Conservation (phyloP, 2,113 vertebrate genomes). For the Atractosteus spatula region DNA sequence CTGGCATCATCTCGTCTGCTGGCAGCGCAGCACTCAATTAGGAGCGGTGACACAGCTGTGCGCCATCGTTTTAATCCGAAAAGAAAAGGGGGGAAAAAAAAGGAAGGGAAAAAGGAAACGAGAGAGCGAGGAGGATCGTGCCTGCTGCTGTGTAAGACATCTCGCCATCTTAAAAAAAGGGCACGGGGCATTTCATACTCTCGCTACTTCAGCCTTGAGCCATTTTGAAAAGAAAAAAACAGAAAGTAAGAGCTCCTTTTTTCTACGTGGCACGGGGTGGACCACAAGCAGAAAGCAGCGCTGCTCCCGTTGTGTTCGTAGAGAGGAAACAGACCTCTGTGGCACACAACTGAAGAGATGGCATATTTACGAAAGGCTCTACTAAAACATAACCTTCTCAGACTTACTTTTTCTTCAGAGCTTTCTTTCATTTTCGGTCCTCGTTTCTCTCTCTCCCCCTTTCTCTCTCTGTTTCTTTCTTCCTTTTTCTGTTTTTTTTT, state of each 20-base stretch:
- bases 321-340: slow-evolving; percentile 43
- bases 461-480: slow-evolving; percentile 42
- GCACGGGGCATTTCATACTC: slow-evolving; percentile 51
- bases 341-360: slow-evolving; percentile 51
- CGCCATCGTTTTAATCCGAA: slow-evolving; percentile 37
- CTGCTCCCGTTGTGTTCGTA: slow-evolving; percentile 44
- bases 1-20: slow-evolving; percentile 28
- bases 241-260: slow-evolving; percentile 24
- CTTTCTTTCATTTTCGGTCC: slow-evolving; percentile 46
- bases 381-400: slow-evolving; percentile 38
- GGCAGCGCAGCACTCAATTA: slow-evolving; percentile 30
- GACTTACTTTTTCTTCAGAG: slow-evolving; percentile 46
- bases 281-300: slow-evolving; percentile 42
- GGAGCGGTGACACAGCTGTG: slow-evolving; percentile 49
- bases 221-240: slow-evolving; percentile 69
- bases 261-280: slow-evolving; percentile 66
- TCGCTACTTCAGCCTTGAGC: slow-evolving; percentile 61
- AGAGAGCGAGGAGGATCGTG: background rate
- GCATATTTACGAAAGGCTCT: slow-evolving; percentile 50
- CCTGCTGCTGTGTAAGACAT: slow-evolving; percentile 27
- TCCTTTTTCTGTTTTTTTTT: slow-evolving; percentile 47
- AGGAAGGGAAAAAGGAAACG: slow-evolving; percentile 42
- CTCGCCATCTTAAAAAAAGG: slow-evolving; percentile 55
- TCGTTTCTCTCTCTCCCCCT: slow-evolving; percentile 44
- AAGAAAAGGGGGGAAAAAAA: slow-evolving; percentile 45